Percentiles rank a stretch among this genome's conserved stretches.
Evolutionary conservation across 2,888 invertebrate genomes (phyloP).

Genomic region (Formica aserva): DNA sequence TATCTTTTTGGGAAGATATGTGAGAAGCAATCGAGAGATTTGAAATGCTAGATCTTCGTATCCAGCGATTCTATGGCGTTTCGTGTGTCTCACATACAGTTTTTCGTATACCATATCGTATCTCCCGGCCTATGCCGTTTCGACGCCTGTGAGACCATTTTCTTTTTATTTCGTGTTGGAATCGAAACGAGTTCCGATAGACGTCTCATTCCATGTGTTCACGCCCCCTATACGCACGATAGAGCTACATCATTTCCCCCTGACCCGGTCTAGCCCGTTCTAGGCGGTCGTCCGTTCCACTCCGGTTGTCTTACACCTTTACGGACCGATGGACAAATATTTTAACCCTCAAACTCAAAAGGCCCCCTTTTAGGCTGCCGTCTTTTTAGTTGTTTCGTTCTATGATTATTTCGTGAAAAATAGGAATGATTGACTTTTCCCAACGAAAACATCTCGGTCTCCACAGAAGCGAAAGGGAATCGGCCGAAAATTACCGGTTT

Average conservation of each 20-base stretch:
- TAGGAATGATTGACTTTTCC: not conserved
- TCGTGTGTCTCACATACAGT: slow-evolving; percentile 6
- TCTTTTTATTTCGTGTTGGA: slow-evolving; percentile 61
- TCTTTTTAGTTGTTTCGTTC: not conserved
- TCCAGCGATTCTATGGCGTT: slow-evolving; percentile 26
- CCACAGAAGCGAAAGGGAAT: not conserved
- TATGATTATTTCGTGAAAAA: not conserved
- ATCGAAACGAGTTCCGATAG: slow-evolving; percentile 77
- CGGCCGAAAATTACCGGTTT: slow-evolving; percentile 26
- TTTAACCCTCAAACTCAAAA: slow-evolving; percentile 2
- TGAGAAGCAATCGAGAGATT: not conserved
- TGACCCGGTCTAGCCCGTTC: slow-evolving; percentile 72
- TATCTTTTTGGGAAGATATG: not conserved
- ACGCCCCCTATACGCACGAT: slow-evolving; percentile 62
- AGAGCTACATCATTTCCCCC: slow-evolving; percentile 70
- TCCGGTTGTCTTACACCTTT: slow-evolving; percentile 17
- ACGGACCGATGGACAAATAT: slow-evolving; percentile 29
- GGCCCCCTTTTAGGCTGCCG: not conserved
- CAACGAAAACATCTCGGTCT: not conserved
- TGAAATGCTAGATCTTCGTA: slow-evolving; percentile 24
- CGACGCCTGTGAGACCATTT: slow-evolving; percentile 55
- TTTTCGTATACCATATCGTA: slow-evolving; percentile 54
- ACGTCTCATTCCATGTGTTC: slow-evolving; percentile 73
- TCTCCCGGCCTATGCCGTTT: slow-evolving; percentile 47
- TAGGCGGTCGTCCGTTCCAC: slow-evolving; percentile 54